Base-by-base conservation (phyloP, 2,888 invertebrate species). In the Beris chalybata region DNA sequence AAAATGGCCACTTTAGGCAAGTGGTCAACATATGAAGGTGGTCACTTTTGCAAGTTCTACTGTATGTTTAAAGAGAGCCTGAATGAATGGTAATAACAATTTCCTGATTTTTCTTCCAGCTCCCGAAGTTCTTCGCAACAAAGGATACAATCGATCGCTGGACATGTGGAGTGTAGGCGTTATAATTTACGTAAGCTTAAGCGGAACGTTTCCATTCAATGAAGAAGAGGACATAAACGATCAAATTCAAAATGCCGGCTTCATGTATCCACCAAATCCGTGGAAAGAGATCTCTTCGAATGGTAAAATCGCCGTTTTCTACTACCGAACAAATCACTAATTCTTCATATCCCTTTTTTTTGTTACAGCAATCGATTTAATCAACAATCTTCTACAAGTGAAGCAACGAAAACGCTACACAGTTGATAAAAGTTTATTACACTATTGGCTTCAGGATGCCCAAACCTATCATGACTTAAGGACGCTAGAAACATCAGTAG, bases 141-240 rank as follows among this genome's bases (percentile, higher is more conserved):
- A 98, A 81, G 97, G 98, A 43, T 99, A 99, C 83, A 99, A 99
- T 82, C 88, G 98, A 3, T 97, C 97, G 0, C 83, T 99, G 76
- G 99, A 99, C 82, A 99, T 99, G 98, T 99, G 98, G 99, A 97
- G 96, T 76, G 97, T 98, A 58, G 99, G 99, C 38, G 99, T 99
- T 2, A 98, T 99, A 74, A 91, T 99, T 71, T 99, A 99, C 82
- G 99, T 99, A 59, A 97, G 97, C 70, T 85, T 99, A 54, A 97
- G 97, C 74, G 99, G 98, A 70, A 99, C 98, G 0, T 99, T 99
- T 83, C 98, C 98, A 43, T 99, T 99, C 83, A 99, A 99, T 82
- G 99, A 99, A 83, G 98, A 99, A 81, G 98, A 99, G 83, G 99
- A 99, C 80, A 99, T 99, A 76, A 93, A 96, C 81, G 98, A 98